Base-by-base conservation (phyloP, 2,888 invertebrate species). In the Campoletis raptor region DNA sequence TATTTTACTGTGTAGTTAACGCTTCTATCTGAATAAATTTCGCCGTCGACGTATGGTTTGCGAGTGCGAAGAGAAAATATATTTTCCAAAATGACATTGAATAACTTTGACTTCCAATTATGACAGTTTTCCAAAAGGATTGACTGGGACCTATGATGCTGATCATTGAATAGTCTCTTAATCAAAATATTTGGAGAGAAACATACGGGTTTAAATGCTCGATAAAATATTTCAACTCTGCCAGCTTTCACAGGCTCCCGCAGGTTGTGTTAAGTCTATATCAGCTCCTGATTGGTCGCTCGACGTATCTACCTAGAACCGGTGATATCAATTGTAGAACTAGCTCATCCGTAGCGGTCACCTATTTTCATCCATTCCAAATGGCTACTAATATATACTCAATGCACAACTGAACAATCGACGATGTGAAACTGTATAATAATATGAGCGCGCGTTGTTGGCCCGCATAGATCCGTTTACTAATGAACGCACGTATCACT, bases 401-500 rank as follows among this genome's bases (percentile, higher is more conserved):
- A n/a, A 30, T 57, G 24, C n/a, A n/a, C 48, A 70, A 40, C 70
- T 30, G 40, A 36, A 52, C 66, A 76, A 21, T 61, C 42, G 15
- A 15, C 42, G 48, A 70, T 52, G 37, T 52, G n/a, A 74, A 48
- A 40, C 52, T 42, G 76, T 54, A 77, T 15, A 18, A 57, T 52
- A 52, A 24, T 77, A 64, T 64, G 15, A 64, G 21, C 9, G 45
- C 21, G 24, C 48, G 73, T 78, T 24, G n/a, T 30, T 57, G 40
- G 48, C 85, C 69, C 81, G 81, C 73, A 85, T 81, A 78, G 40
- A 45, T 73, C 48, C 57, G 24, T n/a, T 81, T 67, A 24, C 30
- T 78, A 81, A 78, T 85, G 67, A 78, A 72, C n/a, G n/a, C 72
- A 42, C 85, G 73, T 18, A 48, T 45, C 81, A 64, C 54, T 81